Percentiles rank a stretch among this genome's conserved stretches.
Conservation (phyloP, 2,113 vertebrate species). For the Scortum barcoo region DNA sequence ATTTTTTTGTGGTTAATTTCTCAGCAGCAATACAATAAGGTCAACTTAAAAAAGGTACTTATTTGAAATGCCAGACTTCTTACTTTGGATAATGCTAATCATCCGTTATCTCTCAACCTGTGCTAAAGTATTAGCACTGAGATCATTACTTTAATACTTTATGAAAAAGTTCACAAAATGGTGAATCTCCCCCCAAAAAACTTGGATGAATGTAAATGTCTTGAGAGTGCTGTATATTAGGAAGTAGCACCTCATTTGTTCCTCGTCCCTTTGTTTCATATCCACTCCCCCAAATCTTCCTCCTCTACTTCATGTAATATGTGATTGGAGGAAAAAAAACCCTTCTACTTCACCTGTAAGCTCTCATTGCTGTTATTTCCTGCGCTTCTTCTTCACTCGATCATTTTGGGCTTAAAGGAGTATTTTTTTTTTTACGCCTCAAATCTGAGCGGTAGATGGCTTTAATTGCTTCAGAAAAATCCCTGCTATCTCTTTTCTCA, state of each 20-base stretch:
- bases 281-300: conserved; percentile 4
- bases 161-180: conserved; percentile 6
- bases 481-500: background rate
- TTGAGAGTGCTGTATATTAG: background rate
- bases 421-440: conserved; percentile 43
- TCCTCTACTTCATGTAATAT: background rate
- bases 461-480: conserved; percentile 38
- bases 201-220: background rate
- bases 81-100: background rate
- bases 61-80: conserved; percentile 12
- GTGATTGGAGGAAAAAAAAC: conserved; percentile 25
- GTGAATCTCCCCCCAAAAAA: conserved; percentile 5
- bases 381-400: background rate
- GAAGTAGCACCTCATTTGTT: background rate
- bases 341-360: conserved; percentile 2
- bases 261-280: background rate
- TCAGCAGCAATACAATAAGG: background rate
- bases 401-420: conserved; percentile 24
- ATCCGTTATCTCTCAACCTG: conserved; percentile 1
- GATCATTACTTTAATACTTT: conserved; percentile 14
- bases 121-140: conserved; percentile 21
- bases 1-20: background rate
- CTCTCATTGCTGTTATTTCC: conserved; percentile 6
- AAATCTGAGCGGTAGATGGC: conserved; percentile 5
- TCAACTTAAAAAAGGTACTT: conserved; percentile 1